phyloP scores from a whole-genome alignment of 1,140 invertebrate species.

The Drosophila pachea region DNA sequence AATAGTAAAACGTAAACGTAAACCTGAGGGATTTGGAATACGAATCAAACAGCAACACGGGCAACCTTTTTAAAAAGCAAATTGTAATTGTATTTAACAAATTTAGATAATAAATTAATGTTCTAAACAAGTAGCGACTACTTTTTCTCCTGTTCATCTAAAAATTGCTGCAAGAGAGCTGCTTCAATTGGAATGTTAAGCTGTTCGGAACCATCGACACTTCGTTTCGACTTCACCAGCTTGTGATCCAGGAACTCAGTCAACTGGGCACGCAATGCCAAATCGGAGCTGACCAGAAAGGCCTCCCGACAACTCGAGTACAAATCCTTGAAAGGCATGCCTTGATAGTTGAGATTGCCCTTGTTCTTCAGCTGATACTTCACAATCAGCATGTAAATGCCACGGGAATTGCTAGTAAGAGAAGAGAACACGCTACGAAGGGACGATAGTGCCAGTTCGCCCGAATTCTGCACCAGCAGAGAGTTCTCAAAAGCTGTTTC shows the following conservation, averaged over 20 bases:
- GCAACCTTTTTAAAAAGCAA: constrained; percentile 62
- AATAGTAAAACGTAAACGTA: constrained; percentile 14
- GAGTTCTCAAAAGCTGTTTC: constrained; percentile 95
- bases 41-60: constrained; percentile 31
- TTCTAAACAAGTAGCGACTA: constrained; percentile 57
- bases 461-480: constrained; percentile 88
- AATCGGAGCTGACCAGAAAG: constrained; percentile 94
- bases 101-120: constrained; percentile 77
- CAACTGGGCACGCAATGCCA: constrained; percentile 91
- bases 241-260: constrained; percentile 97
- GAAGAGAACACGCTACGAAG: constrained; percentile 93
- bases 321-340: constrained; percentile 91
- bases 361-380: constrained; percentile 88
- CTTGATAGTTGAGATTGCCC: constrained; percentile 86
- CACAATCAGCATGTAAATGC: constrained; percentile 90
- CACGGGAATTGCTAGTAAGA: constrained; percentile 91
- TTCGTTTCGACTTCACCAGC: constrained; percentile 89
- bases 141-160: constrained; percentile 81
- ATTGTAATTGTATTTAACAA: constrained; percentile 76
- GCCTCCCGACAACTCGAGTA: constrained; percentile 90
- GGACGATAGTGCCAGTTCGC: constrained; percentile 89
- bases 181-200: constrained; percentile 89
- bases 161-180: constrained; percentile 87
- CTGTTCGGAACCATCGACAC: constrained; percentile 88
- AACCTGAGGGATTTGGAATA: constrained; percentile 40